Conservation (phyloP, 2,888 invertebrate genomes). For the Lampropteryx suffumata region DNA sequence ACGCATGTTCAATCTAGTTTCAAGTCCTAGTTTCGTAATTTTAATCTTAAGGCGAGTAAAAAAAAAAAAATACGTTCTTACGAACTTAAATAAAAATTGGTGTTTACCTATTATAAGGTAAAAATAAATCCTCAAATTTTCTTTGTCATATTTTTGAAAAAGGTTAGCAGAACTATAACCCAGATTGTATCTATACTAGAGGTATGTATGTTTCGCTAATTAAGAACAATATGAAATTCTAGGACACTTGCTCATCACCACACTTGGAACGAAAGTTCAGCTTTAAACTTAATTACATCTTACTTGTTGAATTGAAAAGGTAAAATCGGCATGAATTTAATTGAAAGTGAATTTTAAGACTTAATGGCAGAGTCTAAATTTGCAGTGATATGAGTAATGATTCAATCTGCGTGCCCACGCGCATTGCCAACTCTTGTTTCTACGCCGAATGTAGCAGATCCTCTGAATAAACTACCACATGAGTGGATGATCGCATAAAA, state of each 20-base stretch:
- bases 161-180: too few relatives aligned
- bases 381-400: conserved; percentile 43
- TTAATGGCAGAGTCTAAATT: conserved; percentile 48
- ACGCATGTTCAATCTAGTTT: too few relatives aligned
- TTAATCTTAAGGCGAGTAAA: too few relatives aligned
- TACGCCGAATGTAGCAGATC: not conserved
- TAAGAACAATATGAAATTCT: conserved; percentile 8
- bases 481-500: not conserved
- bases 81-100: too few relatives aligned
- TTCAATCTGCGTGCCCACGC: conserved; percentile 43
- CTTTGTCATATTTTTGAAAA: too few relatives aligned
- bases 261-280: not conserved
- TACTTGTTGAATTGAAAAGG: conserved; percentile 58
- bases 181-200: too few relatives aligned
- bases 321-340: not conserved
- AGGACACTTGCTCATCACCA: conserved; percentile 5
- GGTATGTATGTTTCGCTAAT: too few relatives aligned
- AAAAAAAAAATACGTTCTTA: too few relatives aligned
- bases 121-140: too few relatives aligned
- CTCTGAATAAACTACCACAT: not conserved
- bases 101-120: too few relatives aligned
- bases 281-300: conserved; percentile 2
- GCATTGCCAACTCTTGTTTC: conserved; percentile 26
- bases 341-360: conserved; percentile 31
- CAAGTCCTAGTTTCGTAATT: too few relatives aligned